Evolutionary conservation across 1,140 invertebrate genomes (phyloP), one percentile per base, ranked within the genome.

Genomic region (Lasaia peninsularis): DNA sequence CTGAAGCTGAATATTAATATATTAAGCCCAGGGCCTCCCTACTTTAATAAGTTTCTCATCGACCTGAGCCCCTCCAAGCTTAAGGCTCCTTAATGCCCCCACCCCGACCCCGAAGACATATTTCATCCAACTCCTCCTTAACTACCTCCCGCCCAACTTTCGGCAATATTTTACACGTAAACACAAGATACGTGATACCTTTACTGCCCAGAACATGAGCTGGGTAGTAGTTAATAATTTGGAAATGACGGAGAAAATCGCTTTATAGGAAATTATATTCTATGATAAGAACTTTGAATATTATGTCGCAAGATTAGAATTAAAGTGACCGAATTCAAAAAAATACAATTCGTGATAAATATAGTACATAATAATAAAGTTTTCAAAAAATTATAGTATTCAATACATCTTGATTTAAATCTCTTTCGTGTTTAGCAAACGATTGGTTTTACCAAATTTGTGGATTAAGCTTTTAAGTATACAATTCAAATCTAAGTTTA

Each of bases 41-140:
- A 54, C 66, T 67, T 76, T 75, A 73, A 78, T 75, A 78, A 80
- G 76, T 78, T 75, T 71, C 66, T 58, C 66, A 79, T 76, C 75
- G 73, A 70, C 65, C 69, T 65, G 65, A 60, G 63, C 70, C 72
- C 28, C 28, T 24, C 58, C 65, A 70, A 74, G 83, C 80, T 83
- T 84, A 84, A 82, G 83, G 80, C 78, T 67, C 83, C 83, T 81
- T 82, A 78, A 75, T 75, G 60, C 50, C 62, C 69, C 56, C 28
- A 44, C 52, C 57, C 51, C 33, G 24, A 32, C 67, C 78, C 78
- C 70, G 60, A 86, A 86, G 83, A 85, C 81, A 86, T 86, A 87
- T 87, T 87, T 87, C 81, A 85, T 87, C 72, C 49, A 74, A 77
- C 78, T 78, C 76, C 77, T 73, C 75, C 76, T 78, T 80, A 78